Base-by-base conservation (phyloP, 2,797 vertebrate species). In the Iguana delicatissima region DNA sequence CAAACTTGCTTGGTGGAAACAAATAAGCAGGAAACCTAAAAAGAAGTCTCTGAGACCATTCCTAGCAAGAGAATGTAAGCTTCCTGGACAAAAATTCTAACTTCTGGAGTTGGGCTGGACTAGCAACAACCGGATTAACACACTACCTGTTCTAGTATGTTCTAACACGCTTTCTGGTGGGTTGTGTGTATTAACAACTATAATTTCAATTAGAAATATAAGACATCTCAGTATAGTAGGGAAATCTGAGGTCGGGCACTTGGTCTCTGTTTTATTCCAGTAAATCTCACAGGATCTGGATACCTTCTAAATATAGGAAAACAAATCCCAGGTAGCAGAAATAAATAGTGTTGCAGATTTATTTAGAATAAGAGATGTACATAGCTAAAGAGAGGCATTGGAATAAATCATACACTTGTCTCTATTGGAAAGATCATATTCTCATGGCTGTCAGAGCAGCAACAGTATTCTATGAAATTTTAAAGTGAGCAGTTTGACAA, bases 401-500 rank as follows among this genome's bases (percentile, higher is more conserved):
- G 67, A 32, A 9, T 46, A 32, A 74, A 62, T 35, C 38, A 67
- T 77, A 55, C 76, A 14, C 59, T 85, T 2, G 0, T 84, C 85
- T 24, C 67, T 52, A 29, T 93, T 89, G 92, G 72, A 88, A 91
- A 50, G 62, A 57, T 52, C 81, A 20, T 13, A 29, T 92, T 79
- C 83, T 89, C n/a, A 73, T 90, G 88, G 59, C 90, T 72, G 50
- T 38, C 86, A 84, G 67, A 69, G 32, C 81, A 84, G n/a, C 57
- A 93, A 22, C 26, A 95, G 83, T 29, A 90, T 57, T 42, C 14
- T 76, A 88, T 89, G 38, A 94, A 93, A 93, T 84, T 93, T 95
- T 93, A 84, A 95, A 89, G 84, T 86, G 20, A 67, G n/a, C 90
- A 80, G 3, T 92, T 57, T 88, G 57, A 92, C 87, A 93, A 93